Evolutionary conservation across 2,113 vertebrate genomes (phyloP), one percentile per base, ranked within the genome.

Genomic region (Heloderma charlesbogerti): DNA sequence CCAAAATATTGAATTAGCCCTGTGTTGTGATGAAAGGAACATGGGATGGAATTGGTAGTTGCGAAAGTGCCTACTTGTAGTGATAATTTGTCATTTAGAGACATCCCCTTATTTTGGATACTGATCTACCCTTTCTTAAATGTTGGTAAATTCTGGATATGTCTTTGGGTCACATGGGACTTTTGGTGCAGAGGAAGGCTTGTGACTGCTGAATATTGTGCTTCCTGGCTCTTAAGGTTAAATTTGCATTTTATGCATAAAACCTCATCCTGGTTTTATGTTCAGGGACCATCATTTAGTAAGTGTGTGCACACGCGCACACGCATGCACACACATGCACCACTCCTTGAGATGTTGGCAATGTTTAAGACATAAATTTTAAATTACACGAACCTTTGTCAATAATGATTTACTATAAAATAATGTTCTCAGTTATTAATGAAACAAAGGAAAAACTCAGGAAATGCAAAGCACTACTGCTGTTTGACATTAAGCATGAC

Each of bases 401-500:
- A 63, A 22, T 57, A 43, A 78, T 45, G 29, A 60, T 18, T 45
- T 45, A 66, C 57, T 63, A 9, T 77, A 66, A 88, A 78, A 34
- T 54, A 51, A 37, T 66, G 54, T 67, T 67, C 40, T 45, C 40
- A 45, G 2, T 85, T 45, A n/a, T 40, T 80, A 31, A 54, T 15
- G 9, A 51, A 45, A 9, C 9, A 80, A 80, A 80, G 27, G 9
- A 82, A 48, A 66, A 51, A 15, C 22, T 34, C 77, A 69, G 43
- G 43, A 69, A 22, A 51, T 51, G 29, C 37, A 54, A 88, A 51
- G 80, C 4, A 85, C 63, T 6, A 34, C 84, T 85, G 45, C 77
- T 51, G 43, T 79, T 88, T 88, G 34, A 51, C 87, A 69, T 81
- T 80, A 88, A 79, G 40, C 31, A 80, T 71, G 43, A 67, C 60